phyloP scores from a whole-genome alignment of 2,797 vertebrate species.

The Cirrhinus molitorella region DNA sequence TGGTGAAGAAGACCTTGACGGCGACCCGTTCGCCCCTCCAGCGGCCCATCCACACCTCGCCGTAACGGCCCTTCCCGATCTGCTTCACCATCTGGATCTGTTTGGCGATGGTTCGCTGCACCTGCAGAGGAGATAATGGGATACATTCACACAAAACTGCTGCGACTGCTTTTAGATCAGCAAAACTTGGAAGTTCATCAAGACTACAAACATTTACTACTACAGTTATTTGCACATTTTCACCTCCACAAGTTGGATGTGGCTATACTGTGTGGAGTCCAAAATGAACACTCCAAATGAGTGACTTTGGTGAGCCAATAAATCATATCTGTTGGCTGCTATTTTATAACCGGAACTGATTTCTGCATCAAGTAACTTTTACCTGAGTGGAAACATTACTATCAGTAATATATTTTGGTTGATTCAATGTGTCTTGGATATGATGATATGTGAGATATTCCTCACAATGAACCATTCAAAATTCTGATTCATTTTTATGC shows the following conservation, averaged over 20 bases:
- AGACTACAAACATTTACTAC: too few species aligned
- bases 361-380: neutral
- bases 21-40: conserved; percentile 96
- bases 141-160: neutral
- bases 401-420: neutral
- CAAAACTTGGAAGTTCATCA: neutral
- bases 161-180: neutral
- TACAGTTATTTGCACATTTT: neutral
- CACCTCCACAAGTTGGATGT: too few species aligned
- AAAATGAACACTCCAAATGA: neutral
- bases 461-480: too few species aligned
- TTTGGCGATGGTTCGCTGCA: conserved; percentile 96
- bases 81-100: conserved; percentile 99
- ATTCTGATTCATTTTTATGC: neutral
- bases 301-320: neutral
- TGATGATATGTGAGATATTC: too few species aligned
- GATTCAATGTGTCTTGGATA: neutral
- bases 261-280: neutral
- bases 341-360: neutral
- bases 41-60: conserved; percentile 98
- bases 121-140: conserved; percentile 73
- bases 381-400: neutral
- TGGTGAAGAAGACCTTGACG: conserved; percentile 97
- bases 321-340: neutral
- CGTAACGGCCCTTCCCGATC: conserved; percentile 97